Evolutionary conservation across 2,888 invertebrate species (phyloP), one percentile per base, ranked within the genome.

Genomic region (Atethmia centrago): DNA sequence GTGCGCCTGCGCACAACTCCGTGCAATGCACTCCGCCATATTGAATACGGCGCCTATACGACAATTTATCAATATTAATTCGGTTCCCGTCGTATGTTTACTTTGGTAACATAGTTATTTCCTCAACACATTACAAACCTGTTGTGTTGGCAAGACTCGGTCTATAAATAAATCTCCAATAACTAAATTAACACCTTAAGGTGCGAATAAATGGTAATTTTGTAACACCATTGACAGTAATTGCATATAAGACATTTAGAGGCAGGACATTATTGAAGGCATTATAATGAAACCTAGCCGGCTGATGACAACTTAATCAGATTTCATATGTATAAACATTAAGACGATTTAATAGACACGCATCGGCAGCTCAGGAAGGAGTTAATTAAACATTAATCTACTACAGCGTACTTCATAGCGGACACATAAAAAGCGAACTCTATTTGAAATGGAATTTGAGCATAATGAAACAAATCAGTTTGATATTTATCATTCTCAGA

Each of bases 131-230:
- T 85, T 88, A 85, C 67, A 86, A 90, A 90, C 89, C 87, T 86
- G 91, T 90, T 90, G 83, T 84, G 88, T 91, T 90, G 82, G 86
- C 88, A 86, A 89, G 76, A 90, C 89, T 84, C 36, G 91, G 87
- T 88, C 87, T 79, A 90, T 92, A 90, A 92, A 92, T 92, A 91
- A 86, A 87, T 88, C 87, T 82, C 87, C 87, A 89, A 89, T 91
- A 90, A 90, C 90, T 89, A 90, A 92, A 93, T 94, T 92, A 92
- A 92, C 92, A 90, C 91, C 88, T 89, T 82, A 79, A 87, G 86
- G 88, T 91, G 90, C 89, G 88, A 90, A 90, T 90, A 88, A 92
- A 91, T 88, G 87, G 87, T 89, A 87, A 90, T 91, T 89, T 89
- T 87, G 88, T 88, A 90, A 89, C 83, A 78, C 79, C 77, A 88